Evolutionary conservation across 2,888 invertebrate genomes (phyloP), one percentile per base, ranked within the genome.

Genomic region (Eupithecia insigniata): DNA sequence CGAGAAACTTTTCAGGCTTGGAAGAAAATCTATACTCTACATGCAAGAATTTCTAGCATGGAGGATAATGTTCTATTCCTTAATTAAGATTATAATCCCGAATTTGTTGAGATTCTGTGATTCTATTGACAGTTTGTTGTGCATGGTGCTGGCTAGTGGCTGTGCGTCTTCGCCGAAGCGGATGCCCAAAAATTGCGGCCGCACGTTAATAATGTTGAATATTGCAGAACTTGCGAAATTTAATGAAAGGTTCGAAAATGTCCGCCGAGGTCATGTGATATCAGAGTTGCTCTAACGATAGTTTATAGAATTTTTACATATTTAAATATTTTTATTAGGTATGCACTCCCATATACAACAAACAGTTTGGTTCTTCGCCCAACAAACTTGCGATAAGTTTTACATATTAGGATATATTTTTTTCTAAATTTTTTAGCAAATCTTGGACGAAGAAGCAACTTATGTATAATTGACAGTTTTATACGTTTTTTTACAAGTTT

Each of bases 201-300:
- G 87, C 88, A 83, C 87, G 86, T 88, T 87, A 85, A 86, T 87
- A 87, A 89, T 91, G 85, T 92, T 93, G 80, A 91, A 85, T 93
- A 93, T 93, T 80, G 93, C 93, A 94, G 93, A 88, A 87, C 86
- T 88, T 79, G 77, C 75, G 87, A 87, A 89, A 93, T 91, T 88
- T 87, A 84, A 82, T 82, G 90, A 93, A 90, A 92, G 91, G 90
- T 90, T 87, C 83, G 93, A 93, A 94, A 94, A 94, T 90, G 92
- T 92, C 92, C 90, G 91, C 91, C 83, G 85, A 87, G 87, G 88
- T 85, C 84, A 86, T 85, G 82, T 82, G 89, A 85, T 86, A 87
- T 86, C 85, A 77, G 83, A 81, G 83, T 84, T 84, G 85, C 62
- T 55, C 65, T 61, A 46, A 51, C 12, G 22, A 26, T 36, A 34